phyloP scores from a whole-genome alignment of 2,113 vertebrate species.

The Cyanistes caeruleus region DNA sequence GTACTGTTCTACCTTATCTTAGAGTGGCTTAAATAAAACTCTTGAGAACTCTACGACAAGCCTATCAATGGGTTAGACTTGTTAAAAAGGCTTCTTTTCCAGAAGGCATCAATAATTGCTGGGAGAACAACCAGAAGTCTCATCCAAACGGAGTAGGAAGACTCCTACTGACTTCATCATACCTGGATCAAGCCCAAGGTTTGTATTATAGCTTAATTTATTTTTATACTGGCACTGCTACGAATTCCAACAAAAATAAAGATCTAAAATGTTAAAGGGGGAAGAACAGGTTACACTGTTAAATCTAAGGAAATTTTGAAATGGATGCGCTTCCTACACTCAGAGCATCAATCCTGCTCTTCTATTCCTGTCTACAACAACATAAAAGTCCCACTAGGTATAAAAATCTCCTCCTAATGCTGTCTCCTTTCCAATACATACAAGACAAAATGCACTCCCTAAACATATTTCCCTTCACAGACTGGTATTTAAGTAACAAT shows the following conservation, averaged over 20 bases:
- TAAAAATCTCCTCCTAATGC: slow-evolving; percentile 50
- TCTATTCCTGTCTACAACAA: slow-evolving; percentile 42
- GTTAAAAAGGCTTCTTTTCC: slow-evolving; percentile 6
- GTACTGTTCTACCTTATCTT: neutral
- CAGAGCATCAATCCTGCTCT: slow-evolving; percentile 11
- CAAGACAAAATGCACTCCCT: slow-evolving; percentile 50
- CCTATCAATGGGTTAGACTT: neutral
- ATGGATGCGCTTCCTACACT: slow-evolving; percentile 15
- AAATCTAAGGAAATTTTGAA: slow-evolving; percentile 2
- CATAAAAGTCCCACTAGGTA: slow-evolving; percentile 38
- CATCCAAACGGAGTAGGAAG: slow-evolving; percentile 23
- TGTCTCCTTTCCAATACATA: slow-evolving; percentile 37
- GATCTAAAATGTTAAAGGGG: slow-evolving; percentile 49
- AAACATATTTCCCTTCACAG: slow-evolving; percentile 35
- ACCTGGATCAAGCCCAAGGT: slow-evolving; percentile 16
- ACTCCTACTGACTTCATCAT: neutral
- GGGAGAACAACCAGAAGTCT: neutral
- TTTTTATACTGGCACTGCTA: neutral
- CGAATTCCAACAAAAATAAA: slow-evolving; percentile 20
- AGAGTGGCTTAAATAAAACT: neutral
- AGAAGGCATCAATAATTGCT: slow-evolving; percentile 36
- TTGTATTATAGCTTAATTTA: slow-evolving; percentile 5
- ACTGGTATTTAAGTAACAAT: slow-evolving; percentile 13
- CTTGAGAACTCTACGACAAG: neutral
- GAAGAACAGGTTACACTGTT: slow-evolving; percentile 34